These are phyloP conservation scores for Metopia argyrocephala DNA, from an alignment of 2,888 invertebrate species.

Conservation along the genomic window DNA sequence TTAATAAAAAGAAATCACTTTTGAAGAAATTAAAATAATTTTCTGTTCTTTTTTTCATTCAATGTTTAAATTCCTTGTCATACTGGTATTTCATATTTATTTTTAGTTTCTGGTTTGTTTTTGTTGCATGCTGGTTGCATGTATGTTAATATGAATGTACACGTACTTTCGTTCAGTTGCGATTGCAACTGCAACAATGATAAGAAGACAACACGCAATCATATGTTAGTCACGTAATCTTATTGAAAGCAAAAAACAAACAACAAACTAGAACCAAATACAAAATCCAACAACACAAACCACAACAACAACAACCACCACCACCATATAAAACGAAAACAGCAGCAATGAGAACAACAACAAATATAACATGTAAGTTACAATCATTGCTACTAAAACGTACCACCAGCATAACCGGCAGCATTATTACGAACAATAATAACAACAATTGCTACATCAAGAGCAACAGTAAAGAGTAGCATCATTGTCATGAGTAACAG, in stretches of 20 bases:
- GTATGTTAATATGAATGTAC: constrained; percentile 35
- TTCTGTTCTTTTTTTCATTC: no score
- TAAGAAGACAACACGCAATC: constrained; percentile 59
- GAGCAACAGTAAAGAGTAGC: constrained; percentile 18
- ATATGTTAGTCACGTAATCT: constrained; percentile 62
- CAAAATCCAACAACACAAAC: no score
- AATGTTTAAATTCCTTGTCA: no score
- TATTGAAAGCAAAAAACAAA: constrained; percentile 28
- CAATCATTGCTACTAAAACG: constrained; percentile 13
- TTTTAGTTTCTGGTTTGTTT: neutral
- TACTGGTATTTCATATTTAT: constrained; percentile 35
- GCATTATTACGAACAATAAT: constrained; percentile 11
- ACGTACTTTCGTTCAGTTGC: constrained; percentile 28
- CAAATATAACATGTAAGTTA: constrained; percentile 16
- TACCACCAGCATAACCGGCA: constrained; percentile 46
- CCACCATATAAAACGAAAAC: constrained; percentile 52
- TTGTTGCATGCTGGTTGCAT: constrained; percentile 22
- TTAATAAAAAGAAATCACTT: no score
- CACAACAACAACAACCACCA: constrained; percentile 56
- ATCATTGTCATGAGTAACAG: constrained; percentile 37
- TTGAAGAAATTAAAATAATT: no score
- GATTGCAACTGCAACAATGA: constrained; percentile 47
- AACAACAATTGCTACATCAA: constrained; percentile 28
- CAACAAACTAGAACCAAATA: neutral
- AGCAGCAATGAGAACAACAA: constrained; percentile 21